Evolutionary conservation across 2,888 invertebrate genomes (phyloP), one percentile per base, ranked within the genome.

Genomic region (Carpatolechia fugitivella): DNA sequence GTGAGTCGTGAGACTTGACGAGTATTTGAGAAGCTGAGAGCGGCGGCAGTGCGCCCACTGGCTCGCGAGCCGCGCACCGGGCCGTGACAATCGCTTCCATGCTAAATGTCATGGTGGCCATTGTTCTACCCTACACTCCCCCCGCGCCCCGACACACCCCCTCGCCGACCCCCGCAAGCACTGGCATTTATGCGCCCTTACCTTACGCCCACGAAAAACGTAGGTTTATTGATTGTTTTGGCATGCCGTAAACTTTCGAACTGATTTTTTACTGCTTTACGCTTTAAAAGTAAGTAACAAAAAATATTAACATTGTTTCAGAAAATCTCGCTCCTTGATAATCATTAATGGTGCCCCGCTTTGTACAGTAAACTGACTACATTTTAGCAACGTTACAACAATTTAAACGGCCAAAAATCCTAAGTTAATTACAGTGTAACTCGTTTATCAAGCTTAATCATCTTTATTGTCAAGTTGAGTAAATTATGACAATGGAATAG

Each of bases 61-160:
- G 76, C 84, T 76, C 44, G 24, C 44, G 24, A 20, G 20, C 77
- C 75, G 75, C 64, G 74, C 76, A 86, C 82, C 88, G 82, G 85
- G 73, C 84, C 88, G 83, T 84, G 85, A 88, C 86, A 86, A 90
- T 84, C 82, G 85, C 82, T 85, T 87, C 86, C 86, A 86, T 86
- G 85, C 85, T 89, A 89, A 89, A 90, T 90, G 88, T 89, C 90
- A 90, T 83, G 87, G 85, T 87, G 78, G 84, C 85, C 77, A 89
- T 89, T 90, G 90, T 89, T 89, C 85, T 80, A 74, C 74, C 66
- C 63, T 71, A 64, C 67, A 58, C 66, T 60, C 69, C 65, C 71
- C 71, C 65, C 66, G 56, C 68, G 60, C 65, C 63, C 65, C 58
- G 63, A 62, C 75, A 69, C 77, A 76, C 76, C 65, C 61, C 65